These are phyloP conservation scores for Harpia harpyja DNA, from an alignment of 2,797 vertebrate species.

Conservation along the genomic window DNA sequence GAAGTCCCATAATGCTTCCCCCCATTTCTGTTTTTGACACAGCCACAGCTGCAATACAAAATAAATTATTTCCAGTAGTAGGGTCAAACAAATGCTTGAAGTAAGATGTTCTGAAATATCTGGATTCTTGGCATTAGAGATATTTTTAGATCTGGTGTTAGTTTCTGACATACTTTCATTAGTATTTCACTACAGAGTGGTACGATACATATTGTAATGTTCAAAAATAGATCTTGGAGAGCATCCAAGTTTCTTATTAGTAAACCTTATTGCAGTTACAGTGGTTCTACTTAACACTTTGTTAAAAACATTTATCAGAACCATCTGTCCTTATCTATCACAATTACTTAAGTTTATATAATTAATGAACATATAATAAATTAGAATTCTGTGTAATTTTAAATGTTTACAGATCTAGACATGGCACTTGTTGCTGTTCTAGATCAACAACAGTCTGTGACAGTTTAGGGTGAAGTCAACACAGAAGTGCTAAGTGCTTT, in stretches of 20 bases:
- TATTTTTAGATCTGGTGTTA: constrained; percentile 2
- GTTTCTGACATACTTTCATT: not conserved
- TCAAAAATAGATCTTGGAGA: constrained; percentile 35
- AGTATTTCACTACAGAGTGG: not conserved
- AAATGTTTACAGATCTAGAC: not conserved
- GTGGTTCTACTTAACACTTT: not conserved
- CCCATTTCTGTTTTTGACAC: not conserved
- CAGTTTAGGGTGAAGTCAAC: not conserved
- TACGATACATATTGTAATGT: not conserved
- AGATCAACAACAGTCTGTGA: constrained; percentile 1
- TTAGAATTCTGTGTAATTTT: not conserved
- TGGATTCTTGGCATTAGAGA: not conserved
- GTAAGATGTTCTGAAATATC: not conserved
- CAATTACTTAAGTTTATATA: not conserved
- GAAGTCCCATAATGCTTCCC: not conserved
- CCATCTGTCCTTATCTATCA: not conserved
- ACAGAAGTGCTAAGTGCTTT: not conserved
- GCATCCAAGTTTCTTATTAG: constrained; percentile 23
- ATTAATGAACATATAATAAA: not conserved
- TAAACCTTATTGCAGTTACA: constrained; percentile 7
- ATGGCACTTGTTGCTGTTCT: not conserved
- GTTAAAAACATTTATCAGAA: constrained; percentile 11
- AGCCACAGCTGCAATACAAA: not conserved
- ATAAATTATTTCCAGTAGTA: constrained; percentile 8
- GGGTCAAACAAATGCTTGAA: not conserved